These are phyloP conservation scores for Ctenoplectra terminalis DNA, from an alignment of 1,140 invertebrate genomes.

Conservation along the genomic window DNA sequence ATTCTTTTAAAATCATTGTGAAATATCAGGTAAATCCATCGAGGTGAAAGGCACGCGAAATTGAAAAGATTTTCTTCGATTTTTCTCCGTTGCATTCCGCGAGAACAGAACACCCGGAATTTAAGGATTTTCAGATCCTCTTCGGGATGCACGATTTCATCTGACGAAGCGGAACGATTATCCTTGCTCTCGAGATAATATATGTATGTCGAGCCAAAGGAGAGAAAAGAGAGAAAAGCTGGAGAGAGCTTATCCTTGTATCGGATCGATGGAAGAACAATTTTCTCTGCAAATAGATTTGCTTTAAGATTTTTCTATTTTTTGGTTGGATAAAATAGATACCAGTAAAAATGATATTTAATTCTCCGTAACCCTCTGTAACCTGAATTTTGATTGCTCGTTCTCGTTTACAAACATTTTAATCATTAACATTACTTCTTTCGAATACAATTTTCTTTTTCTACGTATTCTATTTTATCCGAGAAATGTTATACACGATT, in stretches of 20 bases:
- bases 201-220: no score
- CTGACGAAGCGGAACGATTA: slow-evolving; percentile 45
- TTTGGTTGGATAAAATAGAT: no score
- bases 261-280: slow-evolving; percentile 9
- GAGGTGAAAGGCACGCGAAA: slow-evolving; percentile 36
- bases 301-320: not conserved
- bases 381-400: no score
- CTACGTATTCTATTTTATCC: no score
- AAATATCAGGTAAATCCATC: slow-evolving; percentile 1
- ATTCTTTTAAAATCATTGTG: not conserved
- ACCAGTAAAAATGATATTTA: no score
- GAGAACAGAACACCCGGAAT: not conserved
- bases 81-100: not conserved
- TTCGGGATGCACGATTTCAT: slow-evolving; percentile 34
- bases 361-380: no score
- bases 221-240: not conserved
- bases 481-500: no score
- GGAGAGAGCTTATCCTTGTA: not conserved
- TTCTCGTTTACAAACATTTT: no score
- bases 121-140: slow-evolving; percentile 41
- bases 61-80: slow-evolving; percentile 39
- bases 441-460: no score
- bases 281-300: not conserved
- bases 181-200: slow-evolving; percentile 7
- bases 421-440: no score